A percentile compares a stretch with the other conserved stretches of the same genome.
phyloP scores from a whole-genome alignment of 2,797 vertebrate genomes.

The Artibeus lituratus region DNA sequence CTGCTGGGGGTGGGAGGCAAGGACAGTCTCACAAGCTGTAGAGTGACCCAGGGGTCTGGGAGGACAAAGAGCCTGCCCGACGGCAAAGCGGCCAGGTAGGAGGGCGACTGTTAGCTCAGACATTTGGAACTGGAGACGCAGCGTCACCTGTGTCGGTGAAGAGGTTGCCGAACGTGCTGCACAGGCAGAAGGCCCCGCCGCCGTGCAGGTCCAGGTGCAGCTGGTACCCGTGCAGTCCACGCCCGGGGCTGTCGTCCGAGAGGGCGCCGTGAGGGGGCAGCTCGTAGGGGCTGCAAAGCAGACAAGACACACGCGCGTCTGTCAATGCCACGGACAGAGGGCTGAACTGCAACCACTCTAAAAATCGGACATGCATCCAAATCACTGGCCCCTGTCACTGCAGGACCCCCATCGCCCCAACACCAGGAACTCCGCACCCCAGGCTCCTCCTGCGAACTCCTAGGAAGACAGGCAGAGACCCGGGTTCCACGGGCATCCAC shows the following conservation, averaged over 20 bases:
- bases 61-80: accelerated
- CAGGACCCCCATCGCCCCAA: not conserved
- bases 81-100: too few species aligned
- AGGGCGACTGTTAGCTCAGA: not conserved
- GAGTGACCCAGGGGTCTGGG: not conserved
- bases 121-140: not conserved
- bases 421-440: not conserved
- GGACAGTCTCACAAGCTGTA: not conserved
- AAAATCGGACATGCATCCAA: not conserved
- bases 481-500: too few species aligned
- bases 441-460: not conserved
- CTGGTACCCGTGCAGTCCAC: conserved; percentile 90
- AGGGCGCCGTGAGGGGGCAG: conserved; percentile 74
- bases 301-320: not conserved
- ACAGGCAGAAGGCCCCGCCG: conserved; percentile 83
- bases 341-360: not conserved
- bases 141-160: conserved; percentile 89
- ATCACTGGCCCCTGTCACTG: not conserved
- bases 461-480: not conserved
- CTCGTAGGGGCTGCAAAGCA: conserved; percentile 81
- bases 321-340: not conserved
- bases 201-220: conserved; percentile 89
- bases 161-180: conserved; percentile 85
- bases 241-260: conserved; percentile 88
- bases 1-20: too few species aligned